Percentiles rank a stretch among this genome's conserved stretches.
phyloP scores from a whole-genome alignment of 2,797 vertebrate species.

The Morus bassanus region DNA sequence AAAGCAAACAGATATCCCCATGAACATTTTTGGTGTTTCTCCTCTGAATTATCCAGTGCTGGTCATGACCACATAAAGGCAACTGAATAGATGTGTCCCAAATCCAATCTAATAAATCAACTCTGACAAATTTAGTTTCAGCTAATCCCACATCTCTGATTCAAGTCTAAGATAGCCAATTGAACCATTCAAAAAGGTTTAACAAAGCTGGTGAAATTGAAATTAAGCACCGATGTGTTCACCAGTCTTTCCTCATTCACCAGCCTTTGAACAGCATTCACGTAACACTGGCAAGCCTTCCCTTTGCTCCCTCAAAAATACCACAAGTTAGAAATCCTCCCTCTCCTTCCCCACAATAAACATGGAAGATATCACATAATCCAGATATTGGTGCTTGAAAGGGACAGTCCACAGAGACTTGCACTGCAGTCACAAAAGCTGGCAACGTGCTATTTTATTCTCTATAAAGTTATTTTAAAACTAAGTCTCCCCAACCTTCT shows the following conservation, averaged over 20 bases:
- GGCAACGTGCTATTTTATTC: not conserved
- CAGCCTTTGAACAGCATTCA: not conserved
- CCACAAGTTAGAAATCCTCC: not conserved
- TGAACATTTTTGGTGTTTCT: not conserved
- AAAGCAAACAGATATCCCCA: not conserved
- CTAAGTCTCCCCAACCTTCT: not conserved
- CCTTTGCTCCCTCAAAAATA: not conserved
- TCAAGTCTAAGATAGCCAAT: not conserved
- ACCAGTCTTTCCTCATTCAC: not conserved
- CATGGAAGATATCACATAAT: not conserved
- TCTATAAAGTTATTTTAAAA: not conserved
- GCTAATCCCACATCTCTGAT: not conserved
- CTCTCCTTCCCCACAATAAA: not conserved
- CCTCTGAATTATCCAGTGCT: rapidly evolving
- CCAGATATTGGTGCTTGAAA: not conserved
- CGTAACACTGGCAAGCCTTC: not conserved
- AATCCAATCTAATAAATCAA: not conserved
- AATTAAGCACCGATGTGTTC: not conserved
- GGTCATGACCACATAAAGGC: not conserved
- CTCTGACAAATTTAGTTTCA: not conserved
- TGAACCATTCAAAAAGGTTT: not conserved
- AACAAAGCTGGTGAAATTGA: not conserved
- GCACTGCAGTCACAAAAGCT: not conserved
- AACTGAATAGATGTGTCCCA: not conserved
- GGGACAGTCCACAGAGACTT: not conserved